phyloP scores from a whole-genome alignment of 35 echinoderm and acorn worm species.

The Ophiothrix spiculata region DNA sequence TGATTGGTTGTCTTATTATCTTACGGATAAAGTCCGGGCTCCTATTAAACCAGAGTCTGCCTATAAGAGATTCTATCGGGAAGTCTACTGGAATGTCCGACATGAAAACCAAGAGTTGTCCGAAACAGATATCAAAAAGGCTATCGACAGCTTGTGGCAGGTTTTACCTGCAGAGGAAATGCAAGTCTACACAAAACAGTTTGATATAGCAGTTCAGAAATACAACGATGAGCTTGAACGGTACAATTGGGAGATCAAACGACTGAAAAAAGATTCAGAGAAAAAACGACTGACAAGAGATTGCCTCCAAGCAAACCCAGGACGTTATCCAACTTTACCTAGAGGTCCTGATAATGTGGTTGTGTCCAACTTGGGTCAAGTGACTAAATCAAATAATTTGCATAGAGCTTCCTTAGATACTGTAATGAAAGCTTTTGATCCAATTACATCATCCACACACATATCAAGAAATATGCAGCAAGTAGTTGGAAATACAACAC shows the following conservation, averaged over 20 bases:
- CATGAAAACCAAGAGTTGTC: background rate
- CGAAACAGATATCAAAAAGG: background rate
- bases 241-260: too few relatives aligned
- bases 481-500: background rate
- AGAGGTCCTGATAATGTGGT: too few relatives aligned
- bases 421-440: too few relatives aligned
- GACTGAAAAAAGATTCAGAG: too few relatives aligned
- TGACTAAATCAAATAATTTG: too few relatives aligned
- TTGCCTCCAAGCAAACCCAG: too few relatives aligned
- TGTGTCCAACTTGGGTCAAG: too few relatives aligned
- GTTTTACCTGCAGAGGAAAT: background rate
- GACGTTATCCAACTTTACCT: too few relatives aligned
- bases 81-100: background rate
- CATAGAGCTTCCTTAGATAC: too few relatives aligned
- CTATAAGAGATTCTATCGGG: background rate
- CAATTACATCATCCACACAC: too few relatives aligned
- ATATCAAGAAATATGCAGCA: background rate
- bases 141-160: background rate
- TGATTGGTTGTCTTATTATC: background rate
- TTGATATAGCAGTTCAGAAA: background rate
- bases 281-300: background rate
- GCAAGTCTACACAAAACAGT: background rate
- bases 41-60: background rate
- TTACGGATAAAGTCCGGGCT: background rate
- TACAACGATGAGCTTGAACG: background rate